Conservation (phyloP, 1,140 invertebrate species). For the Bathynomus jamesi region DNA sequence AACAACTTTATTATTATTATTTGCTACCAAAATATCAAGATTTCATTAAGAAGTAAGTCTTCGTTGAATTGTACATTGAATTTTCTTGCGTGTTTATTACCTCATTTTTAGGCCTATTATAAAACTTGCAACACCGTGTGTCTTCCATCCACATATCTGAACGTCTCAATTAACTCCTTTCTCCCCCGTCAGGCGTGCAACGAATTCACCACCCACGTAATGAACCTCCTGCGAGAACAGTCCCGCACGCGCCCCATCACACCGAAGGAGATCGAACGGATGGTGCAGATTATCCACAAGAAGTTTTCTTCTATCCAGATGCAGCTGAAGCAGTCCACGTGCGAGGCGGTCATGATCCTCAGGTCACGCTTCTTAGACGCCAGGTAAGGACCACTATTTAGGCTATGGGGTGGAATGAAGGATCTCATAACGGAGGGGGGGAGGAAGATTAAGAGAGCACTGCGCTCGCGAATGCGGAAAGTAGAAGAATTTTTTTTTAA, state of each 20-base stretch:
- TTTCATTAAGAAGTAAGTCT: too few species aligned
- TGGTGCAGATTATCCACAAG: slow-evolving; percentile 99
- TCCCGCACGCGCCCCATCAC: slow-evolving; percentile 92
- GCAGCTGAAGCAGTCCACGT: slow-evolving; percentile 99
- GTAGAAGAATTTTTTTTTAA: neutral
- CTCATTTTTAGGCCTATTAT: too few species aligned
- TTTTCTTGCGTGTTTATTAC: too few species aligned
- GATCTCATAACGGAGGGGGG: neutral
- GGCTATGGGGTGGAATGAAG: neutral
- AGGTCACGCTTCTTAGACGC: slow-evolving; percentile 90
- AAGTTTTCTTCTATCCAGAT: slow-evolving; percentile 99
- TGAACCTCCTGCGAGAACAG: slow-evolving; percentile 95
- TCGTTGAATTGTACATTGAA: too few species aligned
- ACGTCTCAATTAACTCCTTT: neutral
- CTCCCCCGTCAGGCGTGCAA: slow-evolving; percentile 77
- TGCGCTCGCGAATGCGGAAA: neutral
- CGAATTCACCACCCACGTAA: slow-evolving; percentile 98
- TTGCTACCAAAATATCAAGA: too few species aligned
- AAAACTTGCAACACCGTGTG: too few species aligned
- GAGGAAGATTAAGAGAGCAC: neutral
- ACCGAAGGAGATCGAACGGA: slow-evolving; percentile 95
- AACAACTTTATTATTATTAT: too few species aligned
- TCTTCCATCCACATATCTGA: too few species aligned
- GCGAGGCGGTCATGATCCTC: slow-evolving; percentile 99
- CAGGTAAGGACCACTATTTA: slow-evolving; percentile 48